Base-by-base conservation (phyloP, 35 echinoderm and acorn worm genomes). In the Ophiothrix spiculata region DNA sequence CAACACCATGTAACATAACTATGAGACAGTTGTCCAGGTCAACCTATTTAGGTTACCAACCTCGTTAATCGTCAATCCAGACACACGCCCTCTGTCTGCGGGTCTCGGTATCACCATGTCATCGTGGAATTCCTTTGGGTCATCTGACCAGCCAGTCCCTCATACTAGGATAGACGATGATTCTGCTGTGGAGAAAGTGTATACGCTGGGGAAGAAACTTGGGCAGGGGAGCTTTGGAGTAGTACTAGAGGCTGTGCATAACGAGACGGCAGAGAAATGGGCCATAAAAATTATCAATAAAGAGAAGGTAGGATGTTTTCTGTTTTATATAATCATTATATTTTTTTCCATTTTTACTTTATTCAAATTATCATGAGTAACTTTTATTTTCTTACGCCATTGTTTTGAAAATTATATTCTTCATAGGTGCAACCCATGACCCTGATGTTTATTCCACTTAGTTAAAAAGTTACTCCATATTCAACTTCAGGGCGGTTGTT, bases 211-310 rank as follows among this genome's bases (percentile, higher is more conserved):
- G 12, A 75, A 64, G 39, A 94, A 94, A 56, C 86, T 99, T 12
- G 96, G 96, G 32, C 41, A 85, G 0, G 96, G 96, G 0, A 99
- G 96, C 83, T 99, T 99, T 84, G 96, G 96, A 6, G 92, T 94
- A 8, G 96, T 99, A 35, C 80, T 91, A 32, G 90, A 88, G 79
- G 96, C 87, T 28, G 90, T 79, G 21, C 87, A 90, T 33, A 56
- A 83, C 25, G 86, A 94, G 78, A 91, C 88, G 0, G 86, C 79
- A 31, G 79, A 91, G 49, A 94, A 89, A 81, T 93, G 92, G 92
- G 96, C 96, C 1, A 92, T 99, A 39, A 99, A 99, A 87, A 90
- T 99, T 83, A 85, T 99, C 39, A 99, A 99, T 75, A 99, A 99
- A 42, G 96, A 99, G 77, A 99, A 99, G 92, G 96, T 99, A 56